A percentile compares a stretch with the other conserved stretches of the same genome.
Evolutionary conservation across 2,888 invertebrate species (phyloP).

Genomic region (Sclerodermus sp.): DNA sequence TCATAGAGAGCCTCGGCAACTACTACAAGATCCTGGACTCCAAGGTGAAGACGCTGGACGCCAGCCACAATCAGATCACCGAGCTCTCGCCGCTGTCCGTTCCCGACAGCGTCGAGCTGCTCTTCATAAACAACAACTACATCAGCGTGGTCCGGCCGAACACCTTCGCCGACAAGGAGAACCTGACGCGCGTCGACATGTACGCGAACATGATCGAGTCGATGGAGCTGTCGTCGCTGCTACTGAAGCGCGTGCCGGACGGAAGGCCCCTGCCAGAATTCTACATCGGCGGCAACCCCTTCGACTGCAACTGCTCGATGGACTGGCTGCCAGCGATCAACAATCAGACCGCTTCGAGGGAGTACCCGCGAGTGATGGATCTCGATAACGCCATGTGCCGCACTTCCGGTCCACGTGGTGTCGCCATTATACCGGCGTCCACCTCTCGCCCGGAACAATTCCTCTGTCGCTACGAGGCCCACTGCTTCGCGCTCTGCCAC

Average conservation of each 20-base stretch:
- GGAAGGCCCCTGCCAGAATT: constrained; percentile 82
- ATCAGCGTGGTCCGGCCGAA: constrained; percentile 80
- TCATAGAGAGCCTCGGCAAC: constrained; percentile 83
- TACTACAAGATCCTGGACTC: constrained; percentile 75
- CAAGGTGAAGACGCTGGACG: constrained; percentile 80
- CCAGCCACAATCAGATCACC: constrained; percentile 84
- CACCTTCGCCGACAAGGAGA: constrained; percentile 83
- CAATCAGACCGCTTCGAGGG: constrained; percentile 78
- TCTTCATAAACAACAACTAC: constrained; percentile 88
- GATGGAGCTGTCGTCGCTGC: constrained; percentile 78
- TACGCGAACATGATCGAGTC: constrained; percentile 85
- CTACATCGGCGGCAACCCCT: constrained; percentile 90
- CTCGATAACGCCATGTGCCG: constrained; percentile 85
- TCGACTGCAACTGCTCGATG: constrained; percentile 93
- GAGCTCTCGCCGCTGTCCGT: constrained; percentile 83
- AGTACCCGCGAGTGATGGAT: constrained; percentile 87
- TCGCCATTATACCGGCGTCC: constrained; percentile 76
- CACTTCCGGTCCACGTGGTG: constrained; percentile 81
- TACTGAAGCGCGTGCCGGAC: constrained; percentile 72
- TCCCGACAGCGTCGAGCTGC: constrained; percentile 83
- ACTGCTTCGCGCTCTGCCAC: constrained; percentile 92
- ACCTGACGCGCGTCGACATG: constrained; percentile 84
- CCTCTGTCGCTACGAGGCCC: constrained; percentile 87
- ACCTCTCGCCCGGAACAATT: constrained; percentile 81
- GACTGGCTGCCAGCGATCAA: constrained; percentile 92